These are phyloP conservation scores for Apis mellifera DNA, from an alignment of 1,140 invertebrate species.

Conservation along the genomic window DNA sequence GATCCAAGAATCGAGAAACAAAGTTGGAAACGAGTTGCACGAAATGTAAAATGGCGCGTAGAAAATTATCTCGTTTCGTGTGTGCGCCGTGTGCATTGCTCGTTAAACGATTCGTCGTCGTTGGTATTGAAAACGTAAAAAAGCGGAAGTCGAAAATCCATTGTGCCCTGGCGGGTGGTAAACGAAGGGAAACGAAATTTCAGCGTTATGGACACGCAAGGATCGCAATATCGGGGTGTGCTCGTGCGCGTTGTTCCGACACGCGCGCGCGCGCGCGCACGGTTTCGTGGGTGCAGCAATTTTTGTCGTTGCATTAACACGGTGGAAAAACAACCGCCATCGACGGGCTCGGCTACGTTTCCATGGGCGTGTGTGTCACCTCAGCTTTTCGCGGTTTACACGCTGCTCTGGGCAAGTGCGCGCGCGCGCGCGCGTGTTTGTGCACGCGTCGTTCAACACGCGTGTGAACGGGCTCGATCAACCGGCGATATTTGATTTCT, in stretches of 20 bases:
- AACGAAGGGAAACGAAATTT: conserved; percentile 60
- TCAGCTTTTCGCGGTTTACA: conserved; percentile 20
- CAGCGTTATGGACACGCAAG: conserved; percentile 40
- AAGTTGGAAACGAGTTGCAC: too few relatives aligned
- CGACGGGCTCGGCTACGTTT: conserved; percentile 6
- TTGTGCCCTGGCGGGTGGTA: not conserved
- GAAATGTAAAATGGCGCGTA: not conserved
- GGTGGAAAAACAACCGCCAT: conserved; percentile 41
- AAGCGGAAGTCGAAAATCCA: conserved; percentile 46
- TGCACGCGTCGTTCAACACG: not conserved
- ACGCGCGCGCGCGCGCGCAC: conserved; percentile 11
- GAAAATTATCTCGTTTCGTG: not conserved
- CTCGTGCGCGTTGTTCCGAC: conserved; percentile 19
- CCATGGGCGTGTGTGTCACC: conserved; percentile 1
- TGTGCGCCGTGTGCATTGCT: not conserved
- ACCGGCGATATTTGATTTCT: conserved; percentile 18
- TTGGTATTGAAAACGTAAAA: conserved; percentile 29
- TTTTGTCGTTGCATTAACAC: conserved; percentile 50
- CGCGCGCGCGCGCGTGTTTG: too few relatives aligned
- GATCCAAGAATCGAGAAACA: not conserved
- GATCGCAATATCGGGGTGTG: conserved; percentile 29
- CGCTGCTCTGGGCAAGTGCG: too few relatives aligned
- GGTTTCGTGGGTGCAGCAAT: conserved; percentile 7
- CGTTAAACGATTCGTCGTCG: conserved; percentile 45
- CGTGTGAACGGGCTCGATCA: not conserved